A percentile compares a stretch with the other conserved stretches of the same genome.
phyloP scores from a whole-genome alignment of 53 echinoderm and acorn worm genomes.

The Mesocentrotus franciscanus region DNA sequence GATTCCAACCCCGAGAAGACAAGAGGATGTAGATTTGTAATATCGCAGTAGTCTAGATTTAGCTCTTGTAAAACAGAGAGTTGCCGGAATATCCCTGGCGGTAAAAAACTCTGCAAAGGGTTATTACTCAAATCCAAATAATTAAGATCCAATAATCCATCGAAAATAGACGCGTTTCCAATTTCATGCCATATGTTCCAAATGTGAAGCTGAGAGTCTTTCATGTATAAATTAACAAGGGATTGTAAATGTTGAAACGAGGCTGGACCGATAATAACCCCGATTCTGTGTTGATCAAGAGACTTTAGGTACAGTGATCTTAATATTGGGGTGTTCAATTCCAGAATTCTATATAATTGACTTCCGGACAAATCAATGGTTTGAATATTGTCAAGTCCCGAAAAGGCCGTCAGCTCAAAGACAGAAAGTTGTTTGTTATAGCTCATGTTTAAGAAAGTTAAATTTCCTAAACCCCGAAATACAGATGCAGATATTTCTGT shows the following conservation, averaged over 20 bases:
- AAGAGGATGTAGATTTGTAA: background rate
- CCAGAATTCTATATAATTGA: background rate
- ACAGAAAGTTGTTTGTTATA: background rate
- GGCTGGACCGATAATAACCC: background rate
- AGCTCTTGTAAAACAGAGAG: background rate
- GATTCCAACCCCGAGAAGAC: background rate
- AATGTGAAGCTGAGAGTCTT: background rate
- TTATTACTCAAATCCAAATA: background rate
- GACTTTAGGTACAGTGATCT: background rate
- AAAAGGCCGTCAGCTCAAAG: background rate
- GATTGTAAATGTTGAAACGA: background rate
- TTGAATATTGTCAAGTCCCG: background rate
- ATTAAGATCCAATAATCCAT: background rate
- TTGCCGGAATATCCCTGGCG: background rate
- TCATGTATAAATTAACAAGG: background rate
- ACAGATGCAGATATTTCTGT: background rate
- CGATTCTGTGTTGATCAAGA: background rate
- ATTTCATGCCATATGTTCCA: background rate
- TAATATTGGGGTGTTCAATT: background rate
- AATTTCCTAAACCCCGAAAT: background rate
- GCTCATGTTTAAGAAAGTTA: background rate
- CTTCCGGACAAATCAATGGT: background rate
- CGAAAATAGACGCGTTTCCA: background rate
- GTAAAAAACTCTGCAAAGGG: background rate
- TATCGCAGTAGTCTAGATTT: background rate